Conservation (phyloP, 1,140 invertebrate species). For the Propsilocerus akamusi region DNA sequence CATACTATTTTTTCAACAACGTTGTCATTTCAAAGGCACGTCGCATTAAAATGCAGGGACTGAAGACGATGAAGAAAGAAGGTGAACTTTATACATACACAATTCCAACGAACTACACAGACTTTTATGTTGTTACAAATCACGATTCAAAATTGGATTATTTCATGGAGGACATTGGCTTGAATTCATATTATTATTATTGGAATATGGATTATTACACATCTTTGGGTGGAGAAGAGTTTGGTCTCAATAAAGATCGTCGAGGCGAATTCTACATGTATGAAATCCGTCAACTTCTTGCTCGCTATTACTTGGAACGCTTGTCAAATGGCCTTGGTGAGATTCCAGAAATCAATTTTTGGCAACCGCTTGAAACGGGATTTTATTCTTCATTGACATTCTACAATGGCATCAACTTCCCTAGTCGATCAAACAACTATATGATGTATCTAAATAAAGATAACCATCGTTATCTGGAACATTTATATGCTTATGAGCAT, state of each 20-base stretch:
- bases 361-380: slow-evolving; percentile 33
- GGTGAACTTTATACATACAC: slow-evolving; percentile 23
- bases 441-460: slow-evolving; percentile 11
- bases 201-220: slow-evolving; percentile 38
- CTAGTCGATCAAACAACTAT: slow-evolving; percentile 31
- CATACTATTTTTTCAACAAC: slow-evolving; percentile 37
- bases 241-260: slow-evolving; percentile 27
- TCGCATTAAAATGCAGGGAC: slow-evolving; percentile 22
- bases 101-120: slow-evolving; percentile 30
- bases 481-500: slow-evolving; percentile 33
- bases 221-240: slow-evolving; percentile 32
- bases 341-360: slow-evolving; percentile 33
- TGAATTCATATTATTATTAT: slow-evolving; percentile 51
- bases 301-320: slow-evolving; percentile 47
- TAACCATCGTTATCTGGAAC: slow-evolving; percentile 20
- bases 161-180: slow-evolving; percentile 50
- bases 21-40: slow-evolving; percentile 36
- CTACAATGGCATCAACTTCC: slow-evolving; percentile 43
- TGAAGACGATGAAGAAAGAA: slow-evolving; percentile 23
- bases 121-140: slow-evolving; percentile 27
- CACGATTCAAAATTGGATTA: slow-evolving; percentile 38
- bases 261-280: slow-evolving; percentile 44
- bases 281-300: slow-evolving; percentile 36
- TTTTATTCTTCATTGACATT: slow-evolving; percentile 42
- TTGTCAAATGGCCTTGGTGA: slow-evolving; percentile 39